Percentiles rank a stretch among this genome's conserved stretches.
These are phyloP conservation scores for Anthoscopus minutus DNA, from an alignment of 2,113 vertebrate genomes.

Conservation along the genomic window DNA sequence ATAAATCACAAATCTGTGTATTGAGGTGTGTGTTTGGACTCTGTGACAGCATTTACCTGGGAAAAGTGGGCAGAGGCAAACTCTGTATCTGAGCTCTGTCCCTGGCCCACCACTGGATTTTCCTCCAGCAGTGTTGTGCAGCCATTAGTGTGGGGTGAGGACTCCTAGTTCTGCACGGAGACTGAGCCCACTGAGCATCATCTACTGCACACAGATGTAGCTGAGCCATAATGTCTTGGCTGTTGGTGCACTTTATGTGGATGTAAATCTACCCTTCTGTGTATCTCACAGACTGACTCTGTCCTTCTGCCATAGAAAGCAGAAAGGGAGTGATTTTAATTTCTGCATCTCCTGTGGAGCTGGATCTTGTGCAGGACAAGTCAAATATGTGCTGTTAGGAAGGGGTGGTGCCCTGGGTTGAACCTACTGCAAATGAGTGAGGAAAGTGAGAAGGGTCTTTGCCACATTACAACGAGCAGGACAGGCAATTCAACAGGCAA, in stretches of 20 bases:
- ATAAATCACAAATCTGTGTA: not conserved
- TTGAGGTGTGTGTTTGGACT: not conserved
- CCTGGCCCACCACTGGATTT: not conserved
- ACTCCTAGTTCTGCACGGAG: not conserved
- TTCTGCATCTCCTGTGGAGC: not conserved
- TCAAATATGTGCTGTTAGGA: not conserved
- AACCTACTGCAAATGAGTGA: rapidly evolving
- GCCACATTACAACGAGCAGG: not conserved
- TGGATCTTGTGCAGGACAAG: not conserved
- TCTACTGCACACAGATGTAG: not conserved
- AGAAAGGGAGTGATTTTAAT: not conserved
- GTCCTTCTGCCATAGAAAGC: not conserved
- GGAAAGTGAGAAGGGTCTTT: not conserved
- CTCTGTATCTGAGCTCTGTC: rapidly evolving
- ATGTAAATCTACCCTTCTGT: not conserved
- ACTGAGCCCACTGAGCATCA: not conserved
- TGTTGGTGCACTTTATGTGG: not conserved
- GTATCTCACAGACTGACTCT: not conserved
- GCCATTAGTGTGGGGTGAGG: not conserved
- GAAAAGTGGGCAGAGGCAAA: not conserved
- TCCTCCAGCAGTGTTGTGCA: not conserved
- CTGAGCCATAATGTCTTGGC: not conserved
- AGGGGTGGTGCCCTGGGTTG: not conserved
- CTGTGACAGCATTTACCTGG: not conserved
- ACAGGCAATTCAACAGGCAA: not conserved